These are phyloP conservation scores for Cacatua alba DNA, from an alignment of 2,113 vertebrate genomes.

Conservation along the genomic window DNA sequence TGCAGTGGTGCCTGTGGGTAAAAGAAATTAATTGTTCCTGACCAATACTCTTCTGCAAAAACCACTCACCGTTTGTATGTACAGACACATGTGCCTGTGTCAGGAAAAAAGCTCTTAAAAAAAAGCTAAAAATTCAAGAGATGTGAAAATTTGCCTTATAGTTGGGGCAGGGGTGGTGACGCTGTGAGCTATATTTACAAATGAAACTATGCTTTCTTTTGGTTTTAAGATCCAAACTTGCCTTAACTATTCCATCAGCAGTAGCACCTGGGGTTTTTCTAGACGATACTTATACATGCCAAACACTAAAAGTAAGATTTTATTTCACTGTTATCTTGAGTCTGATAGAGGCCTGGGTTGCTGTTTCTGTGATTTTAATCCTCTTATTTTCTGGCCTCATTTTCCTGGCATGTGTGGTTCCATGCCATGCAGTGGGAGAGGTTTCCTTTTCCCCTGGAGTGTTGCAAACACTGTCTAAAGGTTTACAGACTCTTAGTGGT, in stretches of 20 bases:
- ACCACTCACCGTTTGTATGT: neutral
- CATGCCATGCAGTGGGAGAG: neutral
- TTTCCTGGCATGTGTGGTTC: neutral
- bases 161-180: neutral
- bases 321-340: neutral
- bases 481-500: neutral
- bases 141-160: neutral
- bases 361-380: neutral
- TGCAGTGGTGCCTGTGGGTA: neutral
- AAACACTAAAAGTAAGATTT: neutral
- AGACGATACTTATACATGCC: too few relatives aligned
- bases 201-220: neutral
- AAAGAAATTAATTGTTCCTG: neutral
- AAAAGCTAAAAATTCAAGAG: neutral
- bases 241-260: neutral
- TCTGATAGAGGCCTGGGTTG: neutral
- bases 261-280: neutral
- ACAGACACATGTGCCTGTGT: neutral
- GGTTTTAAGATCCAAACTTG: neutral
- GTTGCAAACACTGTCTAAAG: neutral
- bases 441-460: neutral
- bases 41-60: neutral
- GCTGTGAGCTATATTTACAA: neutral
- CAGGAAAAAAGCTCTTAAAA: fast-evolving
- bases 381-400: neutral